Conservation (phyloP, 1,140 invertebrate genomes). For the Euura saliciscinereae region DNA sequence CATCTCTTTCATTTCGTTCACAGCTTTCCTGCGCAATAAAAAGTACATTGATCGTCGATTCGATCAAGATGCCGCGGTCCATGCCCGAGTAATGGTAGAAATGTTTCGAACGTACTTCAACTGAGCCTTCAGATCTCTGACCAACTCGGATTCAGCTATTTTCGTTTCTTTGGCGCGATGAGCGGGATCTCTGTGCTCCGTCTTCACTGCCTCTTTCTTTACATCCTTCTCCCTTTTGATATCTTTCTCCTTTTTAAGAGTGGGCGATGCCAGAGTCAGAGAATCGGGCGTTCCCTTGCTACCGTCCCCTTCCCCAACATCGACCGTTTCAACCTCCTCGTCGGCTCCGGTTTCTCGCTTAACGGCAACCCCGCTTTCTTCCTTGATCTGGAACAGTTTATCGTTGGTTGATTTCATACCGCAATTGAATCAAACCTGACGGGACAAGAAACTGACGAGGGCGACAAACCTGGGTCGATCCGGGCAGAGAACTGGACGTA, state of each 20-base stretch:
- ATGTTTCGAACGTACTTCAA: constrained; percentile 72
- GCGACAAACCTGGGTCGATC: constrained; percentile 47
- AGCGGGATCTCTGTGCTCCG: constrained; percentile 59
- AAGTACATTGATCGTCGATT: not conserved
- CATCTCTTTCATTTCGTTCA: constrained; percentile 91
- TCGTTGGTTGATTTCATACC: no score
- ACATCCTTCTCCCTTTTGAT: constrained; percentile 66
- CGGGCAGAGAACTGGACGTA: constrained; percentile 54
- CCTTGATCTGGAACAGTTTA: constrained; percentile 47
- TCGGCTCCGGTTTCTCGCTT: constrained; percentile 54
- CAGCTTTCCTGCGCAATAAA: constrained; percentile 78
- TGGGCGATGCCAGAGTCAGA: constrained; percentile 55
- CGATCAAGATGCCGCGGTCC: constrained; percentile 60
- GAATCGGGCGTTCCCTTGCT: constrained; percentile 54
- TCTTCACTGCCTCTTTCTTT: constrained; percentile 67
- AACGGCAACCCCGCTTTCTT: constrained; percentile 51
- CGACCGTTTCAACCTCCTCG: constrained; percentile 58
- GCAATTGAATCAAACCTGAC: not conserved
- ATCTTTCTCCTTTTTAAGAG: constrained; percentile 66
- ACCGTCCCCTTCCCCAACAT: constrained; percentile 50
- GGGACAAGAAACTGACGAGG: not conserved
- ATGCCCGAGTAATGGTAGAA: constrained; percentile 32
- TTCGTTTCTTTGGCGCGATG: constrained; percentile 67
- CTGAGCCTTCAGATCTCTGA: constrained; percentile 89
- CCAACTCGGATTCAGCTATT: constrained; percentile 66